A percentile compares a stretch with the other conserved stretches of the same genome.
phyloP scores from a whole-genome alignment of 2,797 vertebrate genomes.

The Serranus cabrilla region DNA sequence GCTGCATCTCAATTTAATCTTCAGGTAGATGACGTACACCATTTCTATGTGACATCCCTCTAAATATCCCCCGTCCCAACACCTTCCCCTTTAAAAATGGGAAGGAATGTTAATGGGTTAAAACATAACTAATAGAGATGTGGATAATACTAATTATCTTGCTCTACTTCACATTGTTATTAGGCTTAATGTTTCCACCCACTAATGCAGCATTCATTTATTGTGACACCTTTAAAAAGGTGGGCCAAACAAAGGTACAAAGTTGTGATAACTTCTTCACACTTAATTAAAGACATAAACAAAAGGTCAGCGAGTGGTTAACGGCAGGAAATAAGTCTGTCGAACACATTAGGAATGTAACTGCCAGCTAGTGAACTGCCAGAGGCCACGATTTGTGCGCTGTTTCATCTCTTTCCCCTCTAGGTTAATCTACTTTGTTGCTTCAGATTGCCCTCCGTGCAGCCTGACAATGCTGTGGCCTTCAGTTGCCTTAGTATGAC shows the following conservation, averaged over 20 bases:
- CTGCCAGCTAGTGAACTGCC: conserved; percentile 56
- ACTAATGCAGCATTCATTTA: conserved; percentile 19
- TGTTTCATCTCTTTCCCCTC: conserved; percentile 64
- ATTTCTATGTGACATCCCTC: too few relatives aligned
- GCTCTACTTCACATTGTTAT: conserved; percentile 57
- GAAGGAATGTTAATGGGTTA: not conserved
- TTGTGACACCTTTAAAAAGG: conserved; percentile 51
- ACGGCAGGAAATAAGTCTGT: conserved; percentile 52
- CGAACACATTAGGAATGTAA: conserved; percentile 60
- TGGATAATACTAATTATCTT: conserved; percentile 40
- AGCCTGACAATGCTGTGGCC: conserved; percentile 66
- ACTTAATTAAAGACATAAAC: conserved; percentile 71
- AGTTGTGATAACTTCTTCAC: conserved; percentile 66
- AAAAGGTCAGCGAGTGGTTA: conserved; percentile 63
- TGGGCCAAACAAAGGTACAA: conserved; percentile 50
- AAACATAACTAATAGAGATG: conserved; percentile 30
- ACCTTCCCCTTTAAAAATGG: too few relatives aligned
- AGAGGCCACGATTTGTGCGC: conserved; percentile 55
- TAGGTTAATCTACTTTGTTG: conserved; percentile 72
- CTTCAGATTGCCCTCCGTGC: conserved; percentile 50
- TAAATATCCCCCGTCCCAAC: too few relatives aligned
- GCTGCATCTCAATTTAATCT: too few relatives aligned
- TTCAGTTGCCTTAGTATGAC: conserved; percentile 65
- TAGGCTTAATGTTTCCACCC: conserved; percentile 26
- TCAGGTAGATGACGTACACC: too few relatives aligned